phyloP scores from a whole-genome alignment of 1,140 invertebrate genomes.

The Theocolax elegans region DNA sequence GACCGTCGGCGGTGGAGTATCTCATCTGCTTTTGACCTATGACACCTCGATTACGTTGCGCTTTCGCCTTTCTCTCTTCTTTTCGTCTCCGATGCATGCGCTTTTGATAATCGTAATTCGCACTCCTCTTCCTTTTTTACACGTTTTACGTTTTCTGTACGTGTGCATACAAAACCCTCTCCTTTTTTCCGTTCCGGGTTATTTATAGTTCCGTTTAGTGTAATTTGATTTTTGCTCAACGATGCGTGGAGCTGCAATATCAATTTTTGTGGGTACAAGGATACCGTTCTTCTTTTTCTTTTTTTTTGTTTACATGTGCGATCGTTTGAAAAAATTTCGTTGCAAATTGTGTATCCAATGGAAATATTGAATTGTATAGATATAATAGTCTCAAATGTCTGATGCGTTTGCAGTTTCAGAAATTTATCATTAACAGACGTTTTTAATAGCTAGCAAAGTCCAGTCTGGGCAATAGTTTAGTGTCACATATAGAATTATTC shows the following conservation, averaged over 20 bases:
- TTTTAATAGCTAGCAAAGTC: constrained; percentile 53
- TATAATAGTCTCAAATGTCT: no score
- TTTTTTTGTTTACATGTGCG: no score
- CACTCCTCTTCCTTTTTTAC: not conserved
- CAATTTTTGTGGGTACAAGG: no score
- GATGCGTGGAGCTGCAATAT: no score
- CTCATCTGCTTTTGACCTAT: constrained; percentile 63
- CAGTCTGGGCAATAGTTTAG: constrained; percentile 25
- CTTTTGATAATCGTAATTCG: no score
- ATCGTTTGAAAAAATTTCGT: no score
- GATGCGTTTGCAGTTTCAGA: no score
- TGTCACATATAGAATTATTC: constrained; percentile 19
- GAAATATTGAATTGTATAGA: no score
- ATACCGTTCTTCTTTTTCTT: no score
- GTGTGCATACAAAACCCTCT: not conserved
- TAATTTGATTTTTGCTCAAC: not conserved
- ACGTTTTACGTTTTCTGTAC: not conserved
- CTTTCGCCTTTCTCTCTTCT: not conserved
- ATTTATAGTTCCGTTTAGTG: not conserved
- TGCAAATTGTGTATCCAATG: no score
- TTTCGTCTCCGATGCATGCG: no score
- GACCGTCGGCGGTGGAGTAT: constrained; percentile 52
- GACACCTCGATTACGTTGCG: constrained; percentile 48
- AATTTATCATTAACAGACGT: constrained; percentile 50
- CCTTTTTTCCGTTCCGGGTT: not conserved